A percentile compares a stretch with the other conserved stretches of the same genome.
These are phyloP conservation scores for Drosophila takahashii DNA, from an alignment of 1,140 invertebrate genomes.

Conservation along the genomic window DNA sequence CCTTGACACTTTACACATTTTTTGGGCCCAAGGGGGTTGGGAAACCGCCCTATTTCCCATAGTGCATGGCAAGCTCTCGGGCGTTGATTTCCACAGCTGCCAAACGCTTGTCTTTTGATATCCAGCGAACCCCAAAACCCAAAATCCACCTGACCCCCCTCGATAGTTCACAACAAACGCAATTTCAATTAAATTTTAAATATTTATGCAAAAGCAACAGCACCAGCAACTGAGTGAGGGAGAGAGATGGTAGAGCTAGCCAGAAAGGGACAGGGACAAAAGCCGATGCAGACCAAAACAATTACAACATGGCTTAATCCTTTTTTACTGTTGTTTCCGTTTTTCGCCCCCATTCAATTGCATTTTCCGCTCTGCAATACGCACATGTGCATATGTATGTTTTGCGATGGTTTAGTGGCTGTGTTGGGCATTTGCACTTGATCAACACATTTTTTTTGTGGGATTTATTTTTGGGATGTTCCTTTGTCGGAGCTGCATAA, in stretches of 20 bases:
- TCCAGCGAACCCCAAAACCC: conserved; percentile 43
- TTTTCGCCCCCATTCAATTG: conserved; percentile 45
- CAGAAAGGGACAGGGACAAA: conserved; percentile 1
- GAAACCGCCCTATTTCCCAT: conserved; percentile 26
- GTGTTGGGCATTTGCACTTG: conserved; percentile 45
- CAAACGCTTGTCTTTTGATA: conserved; percentile 82
- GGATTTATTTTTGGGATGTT: conserved; percentile 29
- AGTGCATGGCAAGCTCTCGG: conserved; percentile 52
- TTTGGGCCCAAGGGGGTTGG: conserved; percentile 19
- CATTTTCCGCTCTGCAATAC: conserved; percentile 39
- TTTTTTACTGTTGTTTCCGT: conserved; percentile 53
- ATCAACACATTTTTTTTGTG: conserved; percentile 40
- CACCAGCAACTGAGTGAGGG: conserved; percentile 17
- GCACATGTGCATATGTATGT: conserved; percentile 22
- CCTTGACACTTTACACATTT: not conserved
- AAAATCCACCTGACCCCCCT: not conserved
- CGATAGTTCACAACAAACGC: conserved; percentile 53
- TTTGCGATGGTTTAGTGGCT: conserved; percentile 41
- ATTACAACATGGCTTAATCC: conserved; percentile 74
- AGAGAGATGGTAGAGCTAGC: not conserved
- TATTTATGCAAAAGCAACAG: conserved; percentile 69
- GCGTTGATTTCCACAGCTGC: conserved; percentile 80
- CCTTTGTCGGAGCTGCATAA: conserved; percentile 34
- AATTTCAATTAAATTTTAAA: conserved; percentile 84
- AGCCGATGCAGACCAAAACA: conserved; percentile 56